Conservation (phyloP, 2,888 invertebrate species). For the Ptilodon capucinus region DNA sequence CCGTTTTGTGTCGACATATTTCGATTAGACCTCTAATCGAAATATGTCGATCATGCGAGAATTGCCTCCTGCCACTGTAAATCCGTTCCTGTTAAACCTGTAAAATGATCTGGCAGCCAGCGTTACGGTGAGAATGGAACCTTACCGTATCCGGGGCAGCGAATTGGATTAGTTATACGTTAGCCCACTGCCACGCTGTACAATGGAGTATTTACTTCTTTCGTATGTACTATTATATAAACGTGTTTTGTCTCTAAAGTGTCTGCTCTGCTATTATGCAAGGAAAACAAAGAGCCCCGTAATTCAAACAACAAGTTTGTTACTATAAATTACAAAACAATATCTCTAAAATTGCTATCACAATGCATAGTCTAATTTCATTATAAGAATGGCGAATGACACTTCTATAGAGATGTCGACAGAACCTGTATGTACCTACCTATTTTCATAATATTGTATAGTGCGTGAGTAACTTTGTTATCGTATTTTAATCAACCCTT, state of each 20-base stretch:
- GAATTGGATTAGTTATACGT: conserved; percentile 37
- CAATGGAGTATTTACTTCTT: background rate
- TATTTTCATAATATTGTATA: conserved; percentile 20
- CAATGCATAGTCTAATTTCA: conserved; percentile 30
- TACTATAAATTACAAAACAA: conserved; percentile 36
- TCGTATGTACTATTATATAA: conserved; percentile 19
- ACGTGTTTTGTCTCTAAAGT: conserved; percentile 7
- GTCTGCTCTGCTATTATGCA: conserved; percentile 22
- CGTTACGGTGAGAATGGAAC: too few relatives aligned
- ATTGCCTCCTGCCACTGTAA: too few relatives aligned
- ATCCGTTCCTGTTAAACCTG: too few relatives aligned
- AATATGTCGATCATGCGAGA: too few relatives aligned
- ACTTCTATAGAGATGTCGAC: conserved; percentile 14
- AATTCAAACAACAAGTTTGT: conserved; percentile 23
- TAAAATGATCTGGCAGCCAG: too few relatives aligned
- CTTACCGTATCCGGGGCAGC: conserved; percentile 18
- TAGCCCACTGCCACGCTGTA: conserved; percentile 1
- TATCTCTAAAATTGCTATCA: conserved; percentile 22
- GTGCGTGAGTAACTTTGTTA: conserved; percentile 9
- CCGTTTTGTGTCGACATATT: too few relatives aligned
- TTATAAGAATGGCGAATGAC: conserved; percentile 18
- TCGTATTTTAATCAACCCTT: background rate
- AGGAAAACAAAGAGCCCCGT: conserved; percentile 24
- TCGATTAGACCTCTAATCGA: too few relatives aligned
- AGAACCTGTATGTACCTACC: conserved; percentile 9